Conservation (phyloP, 1,140 invertebrate genomes). For the Drosophila arizonae region DNA sequence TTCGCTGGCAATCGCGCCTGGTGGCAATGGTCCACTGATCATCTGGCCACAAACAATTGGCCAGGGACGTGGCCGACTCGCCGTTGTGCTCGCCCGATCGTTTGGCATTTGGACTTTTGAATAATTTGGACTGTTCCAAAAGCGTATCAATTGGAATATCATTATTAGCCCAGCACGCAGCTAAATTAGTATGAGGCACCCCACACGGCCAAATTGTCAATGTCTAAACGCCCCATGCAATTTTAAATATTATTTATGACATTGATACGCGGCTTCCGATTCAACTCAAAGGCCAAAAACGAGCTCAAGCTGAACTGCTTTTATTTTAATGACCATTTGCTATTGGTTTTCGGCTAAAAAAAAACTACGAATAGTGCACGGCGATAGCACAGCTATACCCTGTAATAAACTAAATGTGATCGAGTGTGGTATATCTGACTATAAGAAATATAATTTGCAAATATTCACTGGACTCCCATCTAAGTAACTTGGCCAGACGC, state of each 20-base stretch:
- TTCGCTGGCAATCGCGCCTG: constrained; percentile 19
- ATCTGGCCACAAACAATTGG: constrained; percentile 60
- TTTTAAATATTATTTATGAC: constrained; percentile 32
- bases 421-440: neutral
- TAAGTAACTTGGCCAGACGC: too few relatives aligned
- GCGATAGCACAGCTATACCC: constrained; percentile 11
- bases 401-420: neutral
- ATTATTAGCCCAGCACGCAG: constrained; percentile 43
- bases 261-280: constrained; percentile 62
- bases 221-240: constrained; percentile 18
- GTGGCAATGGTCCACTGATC: constrained; percentile 72
- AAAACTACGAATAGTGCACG: constrained; percentile 56
- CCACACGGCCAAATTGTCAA: neutral
- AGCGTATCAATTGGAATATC: constrained; percentile 63
- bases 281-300: constrained; percentile 24
- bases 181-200: neutral
- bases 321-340: constrained; percentile 41
- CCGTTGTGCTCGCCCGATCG: constrained; percentile 26
- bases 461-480: too few relatives aligned
- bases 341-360: constrained; percentile 12
- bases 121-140: constrained; percentile 55
- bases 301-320: constrained; percentile 53
- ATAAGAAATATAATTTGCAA: neutral
- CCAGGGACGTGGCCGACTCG: constrained; percentile 18
- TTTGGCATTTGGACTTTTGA: constrained; percentile 60